Base-by-base conservation (phyloP, 2,888 invertebrate species). In the Rhimphoctona megacephalus region DNA sequence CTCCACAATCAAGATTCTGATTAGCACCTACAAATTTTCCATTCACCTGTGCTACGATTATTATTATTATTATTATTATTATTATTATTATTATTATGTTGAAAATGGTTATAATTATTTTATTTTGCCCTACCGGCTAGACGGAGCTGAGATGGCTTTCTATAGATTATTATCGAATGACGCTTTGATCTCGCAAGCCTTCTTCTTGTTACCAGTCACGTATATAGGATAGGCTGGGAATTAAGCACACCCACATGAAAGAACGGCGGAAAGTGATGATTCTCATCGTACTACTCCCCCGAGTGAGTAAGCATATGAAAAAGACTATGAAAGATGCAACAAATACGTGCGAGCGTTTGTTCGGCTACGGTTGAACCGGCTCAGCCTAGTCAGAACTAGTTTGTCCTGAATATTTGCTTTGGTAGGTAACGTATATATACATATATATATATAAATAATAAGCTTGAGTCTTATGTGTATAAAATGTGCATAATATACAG, bases 241-340 rank as follows among this genome's bases (percentile, higher is more conserved):
- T 72, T 46, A 54, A 19, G 77, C 54, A 49, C 76, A 64, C 49
- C 67, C 33, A 72, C 46, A 43, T 46, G 22, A 64, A 64, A 64
- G 49, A 72, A 49, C 46, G 52, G 46, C 85, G 64, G 61, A 79
- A 85, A 79, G 69, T 79, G 78, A 78, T 69, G 81, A 85, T 82
- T 82, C 74, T 78, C 74, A 85, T 61, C 49, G 81, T 54, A 49
- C 30, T 66, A 70, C 46, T 39, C 30, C 76, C 72, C 46, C 52
- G 72, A 72, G 82, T 85, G 81, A 67, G 70, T 85, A 85, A 67
- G 81, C 76, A 81, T 49, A n/a, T 61, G 54, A 43, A 11, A 57
- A 30, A 61, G 61, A 73, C 54, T 54, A 73, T 43, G 61, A 64
- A 36, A 57, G 57, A 67, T 61, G 46, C 33, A 69, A 80, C 9